Percentiles rank a stretch among this genome's conserved stretches.
phyloP scores from a whole-genome alignment of 2,797 vertebrate genomes.

The Phalloptychus januarius region DNA sequence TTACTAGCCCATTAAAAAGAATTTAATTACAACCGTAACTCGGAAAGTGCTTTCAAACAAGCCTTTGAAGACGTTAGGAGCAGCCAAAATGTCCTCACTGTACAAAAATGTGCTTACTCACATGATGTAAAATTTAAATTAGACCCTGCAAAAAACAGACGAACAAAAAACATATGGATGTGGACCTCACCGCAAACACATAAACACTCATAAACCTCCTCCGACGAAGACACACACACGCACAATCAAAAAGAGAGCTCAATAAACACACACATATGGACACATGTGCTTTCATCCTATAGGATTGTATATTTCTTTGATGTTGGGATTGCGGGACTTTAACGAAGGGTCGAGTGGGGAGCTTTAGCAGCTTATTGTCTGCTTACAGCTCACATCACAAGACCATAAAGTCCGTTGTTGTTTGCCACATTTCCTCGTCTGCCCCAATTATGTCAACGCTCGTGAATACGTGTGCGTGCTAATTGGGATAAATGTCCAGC shows the following conservation, averaged over 20 bases:
- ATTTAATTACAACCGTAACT: slow-evolving; percentile 33
- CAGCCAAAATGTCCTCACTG: slow-evolving; percentile 33
- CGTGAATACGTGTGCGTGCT: slow-evolving; percentile 42
- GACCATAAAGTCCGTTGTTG: slow-evolving; percentile 42
- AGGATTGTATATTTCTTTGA: slow-evolving; percentile 62
- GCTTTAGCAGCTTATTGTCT: slow-evolving; percentile 74
- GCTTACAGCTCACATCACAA: slow-evolving; percentile 58
- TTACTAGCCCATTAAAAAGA: slow-evolving; percentile 31
- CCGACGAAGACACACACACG: background rate
- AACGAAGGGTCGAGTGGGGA: slow-evolving; percentile 63
- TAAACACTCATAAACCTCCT: slow-evolving; percentile 22
- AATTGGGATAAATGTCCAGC: slow-evolving; percentile 73
- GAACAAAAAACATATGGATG: slow-evolving; percentile 42
- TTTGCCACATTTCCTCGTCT: slow-evolving; percentile 51
- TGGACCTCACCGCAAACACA: slow-evolving; percentile 31
- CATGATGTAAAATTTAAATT: slow-evolving; percentile 50
- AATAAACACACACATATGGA: slow-evolving; percentile 18
- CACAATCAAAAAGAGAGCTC: slow-evolving; percentile 13
- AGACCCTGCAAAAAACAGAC: slow-evolving; percentile 35
- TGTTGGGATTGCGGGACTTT: slow-evolving; percentile 62
- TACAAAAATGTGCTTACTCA: slow-evolving; percentile 52
- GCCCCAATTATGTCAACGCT: slow-evolving; percentile 68
- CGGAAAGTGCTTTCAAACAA: slow-evolving; percentile 22
- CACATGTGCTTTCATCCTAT: slow-evolving; percentile 34
- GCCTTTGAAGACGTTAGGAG: slow-evolving; percentile 42